These are phyloP conservation scores for Ostrea edulis DNA, from an alignment of 1,140 invertebrate genomes.

Conservation along the genomic window DNA sequence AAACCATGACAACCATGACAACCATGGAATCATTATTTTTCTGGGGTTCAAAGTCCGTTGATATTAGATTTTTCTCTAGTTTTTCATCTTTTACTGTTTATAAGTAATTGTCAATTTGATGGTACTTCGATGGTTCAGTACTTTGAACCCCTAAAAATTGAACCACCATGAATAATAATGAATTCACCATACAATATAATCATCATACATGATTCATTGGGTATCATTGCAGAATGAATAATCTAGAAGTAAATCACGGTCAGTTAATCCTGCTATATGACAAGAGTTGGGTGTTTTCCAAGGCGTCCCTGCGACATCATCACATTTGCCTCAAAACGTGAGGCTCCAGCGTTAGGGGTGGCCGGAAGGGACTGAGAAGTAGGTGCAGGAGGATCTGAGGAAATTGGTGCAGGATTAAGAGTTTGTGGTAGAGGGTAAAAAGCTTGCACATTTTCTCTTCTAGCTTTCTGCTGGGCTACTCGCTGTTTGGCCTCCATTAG, in stretches of 20 bases:
- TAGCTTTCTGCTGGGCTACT: slow-evolving; percentile 71
- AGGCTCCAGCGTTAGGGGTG: slow-evolving; percentile 52
- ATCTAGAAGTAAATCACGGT: background rate
- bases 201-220: background rate
- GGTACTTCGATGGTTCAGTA: background rate
- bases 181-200: background rate
- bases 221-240: background rate
- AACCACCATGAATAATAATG: too few species aligned
- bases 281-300: slow-evolving; percentile 64
- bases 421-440: slow-evolving; percentile 70
- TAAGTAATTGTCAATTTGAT: background rate
- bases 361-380: slow-evolving; percentile 54
- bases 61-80: too few species aligned
- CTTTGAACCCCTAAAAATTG: background rate
- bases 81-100: too few species aligned
- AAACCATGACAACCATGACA: too few species aligned
- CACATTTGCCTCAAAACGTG: slow-evolving; percentile 63
- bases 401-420: slow-evolving; percentile 53
- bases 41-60: too few species aligned
- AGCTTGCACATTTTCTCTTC: slow-evolving; percentile 66
- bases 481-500: slow-evolving; percentile 70
- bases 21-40: too few species aligned
- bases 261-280: slow-evolving; percentile 39
- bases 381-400: slow-evolving; percentile 34
- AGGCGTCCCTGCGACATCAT: slow-evolving; percentile 60